phyloP scores from a whole-genome alignment of 2,797 vertebrate species.

The Moxostoma hubbsi region DNA sequence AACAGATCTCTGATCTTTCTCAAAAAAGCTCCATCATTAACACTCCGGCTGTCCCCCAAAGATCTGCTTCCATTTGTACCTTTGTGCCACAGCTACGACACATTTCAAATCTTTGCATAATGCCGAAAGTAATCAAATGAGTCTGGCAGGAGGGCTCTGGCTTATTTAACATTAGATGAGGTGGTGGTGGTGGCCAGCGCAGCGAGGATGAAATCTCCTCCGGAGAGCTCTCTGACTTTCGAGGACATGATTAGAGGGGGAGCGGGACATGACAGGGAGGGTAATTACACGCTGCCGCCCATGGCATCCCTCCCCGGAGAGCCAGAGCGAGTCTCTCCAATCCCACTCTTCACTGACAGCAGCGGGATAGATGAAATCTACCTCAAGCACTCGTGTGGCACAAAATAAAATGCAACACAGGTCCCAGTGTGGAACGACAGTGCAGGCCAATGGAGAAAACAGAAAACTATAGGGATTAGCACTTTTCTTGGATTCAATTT shows the following conservation, averaged over 20 bases:
- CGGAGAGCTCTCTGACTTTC: conserved; percentile 59
- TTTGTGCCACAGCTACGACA: neutral
- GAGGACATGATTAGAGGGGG: conserved; percentile 61
- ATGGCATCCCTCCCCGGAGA: conserved; percentile 56
- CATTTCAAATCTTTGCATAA: conserved; percentile 24
- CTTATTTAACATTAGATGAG: conserved; percentile 14
- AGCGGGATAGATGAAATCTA: neutral
- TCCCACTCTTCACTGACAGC: conserved; percentile 18
- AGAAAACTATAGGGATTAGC: neutral
- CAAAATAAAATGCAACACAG: conserved; percentile 2
- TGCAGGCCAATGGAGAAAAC: neutral
- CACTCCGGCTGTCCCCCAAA: conserved; percentile 3
- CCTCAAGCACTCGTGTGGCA: neutral
- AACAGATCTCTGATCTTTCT: neutral
- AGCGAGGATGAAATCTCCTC: conserved; percentile 49
- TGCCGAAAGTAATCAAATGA: conserved; percentile 33
- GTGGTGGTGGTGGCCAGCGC: neutral
- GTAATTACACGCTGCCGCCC: conserved; percentile 65
- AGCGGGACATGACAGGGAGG: conserved; percentile 53
- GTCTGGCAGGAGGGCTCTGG: conserved; percentile 17
- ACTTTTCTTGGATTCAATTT: conserved; percentile 1
- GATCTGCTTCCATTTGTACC: conserved; percentile 23
- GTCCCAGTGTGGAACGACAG: neutral
- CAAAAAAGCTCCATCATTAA: conserved; percentile 8
- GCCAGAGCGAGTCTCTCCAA: conserved; percentile 1